phyloP scores from a whole-genome alignment of 1,140 invertebrate species.

The Drosophila kanapiae region DNA sequence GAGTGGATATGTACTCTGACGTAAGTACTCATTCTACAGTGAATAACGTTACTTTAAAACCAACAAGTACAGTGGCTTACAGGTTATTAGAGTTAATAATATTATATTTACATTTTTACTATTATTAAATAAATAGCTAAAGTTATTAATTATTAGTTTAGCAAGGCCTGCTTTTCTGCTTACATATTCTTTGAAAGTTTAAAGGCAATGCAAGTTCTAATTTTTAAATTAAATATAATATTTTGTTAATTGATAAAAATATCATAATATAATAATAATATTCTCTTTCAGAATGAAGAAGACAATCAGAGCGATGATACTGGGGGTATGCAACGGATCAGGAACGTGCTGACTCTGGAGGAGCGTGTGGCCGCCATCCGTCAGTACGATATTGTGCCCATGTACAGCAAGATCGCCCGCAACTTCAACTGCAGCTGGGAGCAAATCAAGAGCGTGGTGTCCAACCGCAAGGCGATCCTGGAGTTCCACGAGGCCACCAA shows the following conservation, averaged over 20 bases:
- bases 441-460: conserved; percentile 80
- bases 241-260: too few species aligned
- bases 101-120: neutral
- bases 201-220: too few species aligned
- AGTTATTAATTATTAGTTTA: neutral
- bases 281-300: conserved; percentile 34
- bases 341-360: conserved; percentile 76
- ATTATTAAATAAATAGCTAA: neutral
- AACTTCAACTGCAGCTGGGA: conserved; percentile 84
- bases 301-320: conserved; percentile 3
- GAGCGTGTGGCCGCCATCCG: conserved; percentile 73
- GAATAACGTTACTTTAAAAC: neutral
- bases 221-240: neutral
- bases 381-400: conserved; percentile 75
- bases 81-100: neutral
- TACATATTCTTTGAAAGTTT: neutral
- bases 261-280: neutral
- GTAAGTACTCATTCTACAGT: conserved; percentile 54
- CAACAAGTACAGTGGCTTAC: neutral
- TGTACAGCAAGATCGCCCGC: conserved; percentile 77
- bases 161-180: neutral
- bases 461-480: conserved; percentile 71
- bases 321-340: conserved; percentile 56
- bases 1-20: conserved; percentile 61
- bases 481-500: conserved; percentile 70